Base-by-base conservation (phyloP, 30 jellyfish, hydroid and myxozoan genomes). In the Pseudorhiza aurosa region DNA sequence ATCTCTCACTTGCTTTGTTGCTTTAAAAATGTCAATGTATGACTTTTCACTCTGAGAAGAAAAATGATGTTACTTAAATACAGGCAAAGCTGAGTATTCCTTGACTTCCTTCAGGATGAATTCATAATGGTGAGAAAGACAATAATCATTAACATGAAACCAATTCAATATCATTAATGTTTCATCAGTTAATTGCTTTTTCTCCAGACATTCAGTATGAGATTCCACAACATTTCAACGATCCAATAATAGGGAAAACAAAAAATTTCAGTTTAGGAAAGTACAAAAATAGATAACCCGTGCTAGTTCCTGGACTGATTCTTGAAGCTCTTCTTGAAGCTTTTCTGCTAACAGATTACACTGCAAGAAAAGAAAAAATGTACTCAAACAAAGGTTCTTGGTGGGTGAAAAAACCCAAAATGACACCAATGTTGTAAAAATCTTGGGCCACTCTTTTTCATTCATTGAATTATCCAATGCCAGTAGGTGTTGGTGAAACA, bases 321-420 rank as follows among this genome's bases (percentile, higher is more conserved):
- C 83, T 24, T 33, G 82, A 39, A 92, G 72, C 43, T 92, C 98
- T 58, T 92, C 96, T 58, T 92, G 98, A 4, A 92, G 89, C 58
- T 79, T 79, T 40, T 92, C 98, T 4, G 88, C 87, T 43, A 85
- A 46, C 29, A 68, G 35, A 26, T 68, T 58, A 49, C 96, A 67
- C 98, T 92, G 77, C n/a, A 49, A 49, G 29, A 8, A 47, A 24
- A 27, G 31, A 24, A 14, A 49, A 47, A 24, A 26, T 0, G 39
- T 28, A 37, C 31, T 53, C 17, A 8, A 42, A 28, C 8, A 31
- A 14, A 29, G 44, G 12, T 12, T 39, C 10, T 12, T 5, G 50
- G 7, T 39, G 12, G 12, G 12, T 12, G 7, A 39, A 7, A 39
- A 39, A 5, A 39, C 7, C 50, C 50, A 5, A 39, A 12, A 39